Evolutionary conservation across 2,888 invertebrate species (phyloP).

Genomic region (Lithophane ornitopus): DNA sequence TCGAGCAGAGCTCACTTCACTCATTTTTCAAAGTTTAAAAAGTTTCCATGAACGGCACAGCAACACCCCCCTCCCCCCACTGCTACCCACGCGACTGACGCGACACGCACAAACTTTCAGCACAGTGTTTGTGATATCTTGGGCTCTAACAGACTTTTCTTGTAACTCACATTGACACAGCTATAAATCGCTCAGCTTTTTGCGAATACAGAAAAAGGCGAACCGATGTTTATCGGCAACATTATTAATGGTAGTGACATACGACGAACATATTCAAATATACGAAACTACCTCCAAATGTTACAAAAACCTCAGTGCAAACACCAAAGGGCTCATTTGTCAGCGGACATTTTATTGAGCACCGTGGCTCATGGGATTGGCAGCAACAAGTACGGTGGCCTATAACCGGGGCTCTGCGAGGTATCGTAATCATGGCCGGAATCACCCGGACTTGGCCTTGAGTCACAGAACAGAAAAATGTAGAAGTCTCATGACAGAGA

Average conservation of each 20-base stretch:
- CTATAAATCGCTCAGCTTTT: slow-evolving; percentile 44
- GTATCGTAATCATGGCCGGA: not conserved
- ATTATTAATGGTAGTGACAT: slow-evolving; percentile 29
- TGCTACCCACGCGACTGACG: not conserved
- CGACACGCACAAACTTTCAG: slow-evolving; percentile 1
- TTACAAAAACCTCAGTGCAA: slow-evolving; percentile 12
- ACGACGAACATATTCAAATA: slow-evolving; percentile 8
- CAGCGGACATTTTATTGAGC: slow-evolving; percentile 8
- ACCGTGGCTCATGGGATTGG: not conserved
- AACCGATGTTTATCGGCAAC: slow-evolving; percentile 26
- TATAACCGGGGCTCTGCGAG: not conserved
- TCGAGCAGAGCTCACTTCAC: slow-evolving; percentile 16
- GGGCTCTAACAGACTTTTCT: slow-evolving; percentile 33
- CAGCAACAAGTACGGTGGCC: slow-evolving; percentile 38
- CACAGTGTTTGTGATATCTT: slow-evolving; percentile 22
- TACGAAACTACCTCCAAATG: slow-evolving; percentile 3
- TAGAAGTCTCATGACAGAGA: slow-evolving; percentile 1
- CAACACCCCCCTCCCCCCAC: slow-evolving; percentile 9
- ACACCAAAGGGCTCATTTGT: slow-evolving; percentile 20
- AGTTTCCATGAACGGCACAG: slow-evolving; percentile 21
- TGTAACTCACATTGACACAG: slow-evolving; percentile 40
- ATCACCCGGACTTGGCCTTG: slow-evolving; percentile 28
- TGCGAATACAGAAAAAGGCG: slow-evolving; percentile 5
- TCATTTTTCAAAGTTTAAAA: slow-evolving; percentile 57
- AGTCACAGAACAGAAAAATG: not conserved